Percentiles rank a stretch among this genome's conserved stretches.
Conservation (phyloP, 2,797 vertebrate species). For the Danio aesculapii region DNA sequence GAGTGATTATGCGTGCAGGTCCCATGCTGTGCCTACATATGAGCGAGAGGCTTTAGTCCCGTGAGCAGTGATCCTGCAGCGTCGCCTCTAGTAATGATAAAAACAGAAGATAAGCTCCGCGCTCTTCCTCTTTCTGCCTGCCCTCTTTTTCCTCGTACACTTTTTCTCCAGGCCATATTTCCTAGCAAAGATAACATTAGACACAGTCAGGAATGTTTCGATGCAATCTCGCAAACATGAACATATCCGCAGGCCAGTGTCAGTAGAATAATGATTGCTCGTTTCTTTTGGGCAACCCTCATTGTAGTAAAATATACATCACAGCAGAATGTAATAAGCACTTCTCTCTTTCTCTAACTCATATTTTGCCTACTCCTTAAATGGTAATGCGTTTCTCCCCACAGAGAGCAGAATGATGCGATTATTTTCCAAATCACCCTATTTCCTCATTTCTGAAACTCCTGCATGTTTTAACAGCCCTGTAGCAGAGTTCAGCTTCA, state of each 20-base stretch:
- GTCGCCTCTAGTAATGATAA: slow-evolving; percentile 13
- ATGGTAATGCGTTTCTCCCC: slow-evolving; percentile 32
- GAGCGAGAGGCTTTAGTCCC: slow-evolving; percentile 32
- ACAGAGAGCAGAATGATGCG: slow-evolving; percentile 38
- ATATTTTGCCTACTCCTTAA: slow-evolving; percentile 38
- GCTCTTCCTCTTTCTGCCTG: slow-evolving; percentile 7
- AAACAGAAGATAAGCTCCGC: not conserved
- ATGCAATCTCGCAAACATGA: not conserved
- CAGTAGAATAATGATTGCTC: not conserved
- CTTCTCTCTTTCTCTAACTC: not conserved
- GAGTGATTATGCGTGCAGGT: slow-evolving; percentile 24
- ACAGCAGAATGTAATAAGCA: slow-evolving; percentile 18
- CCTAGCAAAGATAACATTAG: not conserved
- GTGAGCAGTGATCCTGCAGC: slow-evolving; percentile 1
- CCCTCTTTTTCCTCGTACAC: not conserved
- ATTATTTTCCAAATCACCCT: slow-evolving; percentile 53
- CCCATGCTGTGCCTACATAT: slow-evolving; percentile 51
- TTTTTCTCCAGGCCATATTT: slow-evolving; percentile 17
- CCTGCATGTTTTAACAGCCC: slow-evolving; percentile 15
- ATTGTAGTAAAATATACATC: not conserved
- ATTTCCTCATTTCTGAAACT: slow-evolving; percentile 49
- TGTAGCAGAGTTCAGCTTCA: slow-evolving; percentile 1
- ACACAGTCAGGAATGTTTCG: slow-evolving; percentile 37
- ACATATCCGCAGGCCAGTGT: not conserved
- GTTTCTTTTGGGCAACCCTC: not conserved